phyloP scores from a whole-genome alignment of 2,888 invertebrate species.

The Luperina testacea region DNA sequence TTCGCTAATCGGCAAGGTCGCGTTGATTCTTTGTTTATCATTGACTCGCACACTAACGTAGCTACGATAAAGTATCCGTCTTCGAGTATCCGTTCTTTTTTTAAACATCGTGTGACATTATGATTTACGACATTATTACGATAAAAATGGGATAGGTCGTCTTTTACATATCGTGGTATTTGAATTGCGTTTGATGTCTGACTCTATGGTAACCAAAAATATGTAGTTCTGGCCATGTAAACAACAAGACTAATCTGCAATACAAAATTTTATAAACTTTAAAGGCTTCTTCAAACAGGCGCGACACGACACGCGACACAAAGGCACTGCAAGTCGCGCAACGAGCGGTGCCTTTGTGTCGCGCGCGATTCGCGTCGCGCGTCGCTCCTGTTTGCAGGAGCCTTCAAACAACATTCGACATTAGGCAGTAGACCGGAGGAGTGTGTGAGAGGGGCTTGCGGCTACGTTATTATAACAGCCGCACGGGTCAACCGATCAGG shows the following conservation, averaged over 20 bases:
- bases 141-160: slow-evolving; percentile 44
- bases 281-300: too few relatives aligned
- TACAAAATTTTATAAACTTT: background rate
- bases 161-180: slow-evolving; percentile 32
- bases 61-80: slow-evolving; percentile 12
- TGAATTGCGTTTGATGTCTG: slow-evolving; percentile 15
- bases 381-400: too few relatives aligned
- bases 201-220: slow-evolving; percentile 1
- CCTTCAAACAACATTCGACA: background rate
- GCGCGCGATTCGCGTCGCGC: too few relatives aligned
- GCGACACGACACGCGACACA: too few relatives aligned
- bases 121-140: slow-evolving; percentile 21
- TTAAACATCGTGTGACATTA: slow-evolving; percentile 31
- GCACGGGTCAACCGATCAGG: too few relatives aligned
- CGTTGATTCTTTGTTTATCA: slow-evolving; percentile 25
- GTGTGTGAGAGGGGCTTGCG: too few relatives aligned
- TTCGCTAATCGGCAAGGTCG: slow-evolving; percentile 56
- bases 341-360: too few relatives aligned
- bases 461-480: too few relatives aligned
- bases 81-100: too few relatives aligned
- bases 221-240: background rate
- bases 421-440: background rate
- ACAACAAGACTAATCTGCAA: background rate
- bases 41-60: slow-evolving; percentile 4
- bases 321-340: too few relatives aligned